phyloP scores from a whole-genome alignment of 2,888 invertebrate species.

The Euplexia lucipara region DNA sequence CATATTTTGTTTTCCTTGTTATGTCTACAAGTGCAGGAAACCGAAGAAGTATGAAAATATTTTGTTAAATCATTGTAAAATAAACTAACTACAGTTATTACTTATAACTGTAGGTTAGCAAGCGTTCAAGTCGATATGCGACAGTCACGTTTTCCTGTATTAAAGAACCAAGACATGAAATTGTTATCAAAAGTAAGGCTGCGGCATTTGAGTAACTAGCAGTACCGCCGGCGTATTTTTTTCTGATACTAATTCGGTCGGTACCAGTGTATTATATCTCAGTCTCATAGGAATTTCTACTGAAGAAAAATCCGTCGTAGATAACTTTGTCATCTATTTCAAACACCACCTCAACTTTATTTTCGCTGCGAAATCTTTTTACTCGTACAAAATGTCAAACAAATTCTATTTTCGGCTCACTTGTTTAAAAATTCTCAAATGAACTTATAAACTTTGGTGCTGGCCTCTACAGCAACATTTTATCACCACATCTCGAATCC shows the following conservation, averaged over 20 bases:
- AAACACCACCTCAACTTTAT: not conserved
- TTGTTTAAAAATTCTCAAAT: conserved; percentile 7
- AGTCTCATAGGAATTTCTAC: not conserved
- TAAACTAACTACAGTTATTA: conserved; percentile 15
- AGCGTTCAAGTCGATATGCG: conserved; percentile 18
- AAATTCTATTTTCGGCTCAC: not conserved
- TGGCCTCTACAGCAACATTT: conserved; percentile 39
- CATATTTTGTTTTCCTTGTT: conserved; percentile 17
- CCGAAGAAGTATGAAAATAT: conserved; percentile 12
- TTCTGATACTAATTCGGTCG: not conserved
- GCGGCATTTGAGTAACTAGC: conserved; percentile 2
- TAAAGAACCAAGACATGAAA: conserved; percentile 21
- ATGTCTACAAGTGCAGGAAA: conserved; percentile 26
- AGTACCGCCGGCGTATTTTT: not conserved
- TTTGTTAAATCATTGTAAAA: conserved; percentile 23
- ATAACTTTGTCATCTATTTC: not conserved
- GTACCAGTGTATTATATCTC: not conserved
- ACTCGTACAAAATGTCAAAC: not conserved
- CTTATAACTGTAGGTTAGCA: too few species aligned
- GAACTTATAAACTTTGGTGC: not conserved
- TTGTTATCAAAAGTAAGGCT: conserved; percentile 19
- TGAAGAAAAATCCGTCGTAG: not conserved
- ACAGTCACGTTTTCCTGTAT: conserved; percentile 31
- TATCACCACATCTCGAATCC: conserved; percentile 44
- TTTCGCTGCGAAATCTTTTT: not conserved